Percentiles rank a stretch among this genome's conserved stretches.
Evolutionary conservation across 2,113 vertebrate genomes (phyloP).

Genomic region (Patagioenas fasciata): DNA sequence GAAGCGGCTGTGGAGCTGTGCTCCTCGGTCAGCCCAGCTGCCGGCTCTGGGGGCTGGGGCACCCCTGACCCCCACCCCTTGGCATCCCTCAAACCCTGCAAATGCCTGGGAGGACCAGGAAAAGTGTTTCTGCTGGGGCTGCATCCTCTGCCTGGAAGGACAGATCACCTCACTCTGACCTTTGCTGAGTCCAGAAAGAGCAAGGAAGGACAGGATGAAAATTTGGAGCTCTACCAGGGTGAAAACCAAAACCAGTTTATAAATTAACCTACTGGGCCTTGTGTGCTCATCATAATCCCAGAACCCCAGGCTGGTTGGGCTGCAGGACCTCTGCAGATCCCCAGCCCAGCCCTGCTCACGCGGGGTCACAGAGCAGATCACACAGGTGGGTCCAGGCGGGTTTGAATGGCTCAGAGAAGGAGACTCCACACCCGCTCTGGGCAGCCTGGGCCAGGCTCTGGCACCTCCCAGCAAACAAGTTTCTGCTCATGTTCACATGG

Average conservation of each 20-base stretch:
- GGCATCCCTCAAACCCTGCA: background rate
- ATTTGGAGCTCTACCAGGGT: background rate
- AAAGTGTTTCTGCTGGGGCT: background rate
- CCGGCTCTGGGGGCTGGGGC: background rate
- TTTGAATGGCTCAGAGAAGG: too few species aligned
- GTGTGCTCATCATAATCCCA: background rate
- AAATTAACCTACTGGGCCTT: background rate
- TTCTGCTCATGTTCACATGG: too few species aligned
- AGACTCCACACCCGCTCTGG: too few species aligned
- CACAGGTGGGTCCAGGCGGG: too few species aligned
- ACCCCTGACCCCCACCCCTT: background rate
- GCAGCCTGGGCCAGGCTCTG: too few species aligned
- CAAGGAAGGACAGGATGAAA: background rate
- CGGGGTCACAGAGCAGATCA: too few species aligned
- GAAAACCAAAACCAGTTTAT: background rate
- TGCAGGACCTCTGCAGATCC: too few species aligned
- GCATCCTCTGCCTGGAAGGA: background rate
- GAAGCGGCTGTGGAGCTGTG: background rate
- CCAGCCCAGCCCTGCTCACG: too few species aligned
- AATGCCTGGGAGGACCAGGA: background rate
- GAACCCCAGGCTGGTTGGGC: too few species aligned
- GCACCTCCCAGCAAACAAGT: too few species aligned
- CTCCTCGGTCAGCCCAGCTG: background rate
- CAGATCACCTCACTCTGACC: accelerated
- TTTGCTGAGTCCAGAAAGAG: background rate